Base-by-base conservation (phyloP, 2,797 vertebrate species). In the Hypotaenidia philippensis region DNA sequence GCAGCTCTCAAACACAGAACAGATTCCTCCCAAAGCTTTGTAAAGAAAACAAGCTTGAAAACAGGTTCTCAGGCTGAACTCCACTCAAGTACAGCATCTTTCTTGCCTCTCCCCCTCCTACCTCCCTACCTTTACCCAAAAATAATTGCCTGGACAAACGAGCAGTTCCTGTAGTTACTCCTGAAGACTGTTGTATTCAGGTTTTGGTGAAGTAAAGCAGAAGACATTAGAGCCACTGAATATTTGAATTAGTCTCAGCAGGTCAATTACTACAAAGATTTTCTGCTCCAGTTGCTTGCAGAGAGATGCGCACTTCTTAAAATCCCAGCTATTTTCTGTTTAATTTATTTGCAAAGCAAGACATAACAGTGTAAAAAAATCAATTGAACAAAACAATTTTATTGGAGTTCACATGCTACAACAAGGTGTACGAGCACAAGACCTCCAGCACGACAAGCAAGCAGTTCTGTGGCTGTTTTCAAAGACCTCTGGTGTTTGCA, bases 221-320 rank as follows among this genome's bases (percentile, higher is more conserved):
- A 81, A 83, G 79, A 59, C 53, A 50, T 57, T 26, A 78, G 25
- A 90, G 63, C 38, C 57, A 91, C 38, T 52, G 82, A 94, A 63
- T 65, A 86, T 83, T 88, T 94, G 85, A 93, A 91, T 90, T 91
- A 76, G 50, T 81, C 69, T 91, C 80, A 83, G 83, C 61, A 93
- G 72, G 83, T 90, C 93, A 96, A 90, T 91, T 88, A 86, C 55
- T 69, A 83, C 65, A 88, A 93, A 88, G 80, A 90, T 90, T 90
- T 94, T 94, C 91, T 94, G 90, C 83, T 95, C 80, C 65, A 90
- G 69, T 69, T 93, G 45, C 80, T 91, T 68, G 76, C 56, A 93
- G 65, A 91, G 52, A 75, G 47, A 86, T 76, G 66, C 63, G 45
- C 31, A 25, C n/a, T 88, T 94, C 76, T 69, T 66, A 91, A 95